phyloP scores from a whole-genome alignment of 2,888 invertebrate genomes.

The Cataglyphis cursor region DNA sequence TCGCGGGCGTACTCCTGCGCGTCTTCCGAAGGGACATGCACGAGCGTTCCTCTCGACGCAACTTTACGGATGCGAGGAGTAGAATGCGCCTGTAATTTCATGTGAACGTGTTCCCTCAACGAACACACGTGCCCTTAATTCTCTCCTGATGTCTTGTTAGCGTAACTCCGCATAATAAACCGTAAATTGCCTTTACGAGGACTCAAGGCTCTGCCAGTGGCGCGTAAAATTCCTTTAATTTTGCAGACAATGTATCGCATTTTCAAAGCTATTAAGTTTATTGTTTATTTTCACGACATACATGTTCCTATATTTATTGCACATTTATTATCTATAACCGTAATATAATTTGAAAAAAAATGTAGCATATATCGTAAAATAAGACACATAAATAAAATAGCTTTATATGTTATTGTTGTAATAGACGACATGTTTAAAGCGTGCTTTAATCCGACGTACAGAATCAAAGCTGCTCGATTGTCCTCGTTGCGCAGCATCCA shows the following conservation, averaged over 20 bases:
- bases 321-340: neutral
- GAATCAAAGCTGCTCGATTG: conserved; percentile 21
- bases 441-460: conserved; percentile 29
- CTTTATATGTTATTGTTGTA: neutral
- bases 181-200: conserved; percentile 69
- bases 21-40: conserved; percentile 50
- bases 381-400: neutral
- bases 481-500: conserved; percentile 80
- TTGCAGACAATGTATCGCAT: neutral
- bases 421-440: neutral
- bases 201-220: conserved; percentile 17
- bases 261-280: neutral
- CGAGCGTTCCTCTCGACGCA: conserved; percentile 52
- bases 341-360: neutral
- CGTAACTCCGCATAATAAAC: conserved; percentile 76
- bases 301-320: neutral
- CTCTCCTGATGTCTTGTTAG: conserved; percentile 70
- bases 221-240: neutral
- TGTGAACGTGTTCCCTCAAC: conserved; percentile 55
- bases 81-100: conserved; percentile 65
- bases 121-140: conserved; percentile 49
- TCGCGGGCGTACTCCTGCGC: conserved; percentile 67
- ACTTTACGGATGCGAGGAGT: conserved; percentile 66
- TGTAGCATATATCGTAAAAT: neutral
- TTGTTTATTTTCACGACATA: neutral